Evolutionary conservation across 2,888 invertebrate genomes (phyloP).

Genomic region (Drosophila neonasuta): DNA sequence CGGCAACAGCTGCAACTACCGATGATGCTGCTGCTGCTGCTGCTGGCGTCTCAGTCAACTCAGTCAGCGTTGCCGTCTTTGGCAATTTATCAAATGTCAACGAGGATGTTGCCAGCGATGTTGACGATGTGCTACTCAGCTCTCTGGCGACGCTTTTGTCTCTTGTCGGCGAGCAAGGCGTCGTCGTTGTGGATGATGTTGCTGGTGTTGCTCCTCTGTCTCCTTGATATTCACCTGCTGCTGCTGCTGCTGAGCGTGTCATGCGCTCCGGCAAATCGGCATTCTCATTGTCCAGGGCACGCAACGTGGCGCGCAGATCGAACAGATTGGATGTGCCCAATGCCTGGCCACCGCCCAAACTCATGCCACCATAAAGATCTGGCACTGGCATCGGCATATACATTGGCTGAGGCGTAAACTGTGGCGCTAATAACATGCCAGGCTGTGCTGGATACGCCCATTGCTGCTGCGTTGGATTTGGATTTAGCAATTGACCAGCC

Average conservation of each 20-base stretch:
- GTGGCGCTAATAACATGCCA: conserved; percentile 67
- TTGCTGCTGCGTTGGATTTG: conserved; percentile 42
- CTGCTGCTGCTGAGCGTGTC: conserved; percentile 45
- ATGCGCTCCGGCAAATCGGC: conserved; percentile 72
- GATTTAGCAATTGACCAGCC: conserved; percentile 1
- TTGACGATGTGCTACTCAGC: conserved; percentile 67
- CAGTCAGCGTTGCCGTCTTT: conserved; percentile 58
- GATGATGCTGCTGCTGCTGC: conserved; percentile 42
- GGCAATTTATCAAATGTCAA: conserved; percentile 75
- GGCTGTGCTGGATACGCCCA: conserved; percentile 63
- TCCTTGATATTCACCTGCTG: conserved; percentile 25
- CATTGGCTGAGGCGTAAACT: conserved; percentile 57
- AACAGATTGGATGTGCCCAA: conserved; percentile 63
- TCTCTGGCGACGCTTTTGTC: conserved; percentile 55
- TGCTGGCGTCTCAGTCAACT: conserved; percentile 57
- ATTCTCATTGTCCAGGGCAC: conserved; percentile 72
- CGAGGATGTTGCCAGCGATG: conserved; percentile 68
- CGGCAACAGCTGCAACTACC: conserved; percentile 17
- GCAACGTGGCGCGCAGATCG: conserved; percentile 71
- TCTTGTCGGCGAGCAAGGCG: conserved; percentile 18
- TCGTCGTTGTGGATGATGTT: conserved; percentile 12
- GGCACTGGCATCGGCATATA: conserved; percentile 51
- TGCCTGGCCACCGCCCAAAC: background rate
- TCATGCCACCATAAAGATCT: conserved; percentile 49
- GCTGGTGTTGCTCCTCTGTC: conserved; percentile 18